Evolutionary conservation across 2,888 invertebrate genomes (phyloP).

Genomic region (Ectemnius lituratus): DNA sequence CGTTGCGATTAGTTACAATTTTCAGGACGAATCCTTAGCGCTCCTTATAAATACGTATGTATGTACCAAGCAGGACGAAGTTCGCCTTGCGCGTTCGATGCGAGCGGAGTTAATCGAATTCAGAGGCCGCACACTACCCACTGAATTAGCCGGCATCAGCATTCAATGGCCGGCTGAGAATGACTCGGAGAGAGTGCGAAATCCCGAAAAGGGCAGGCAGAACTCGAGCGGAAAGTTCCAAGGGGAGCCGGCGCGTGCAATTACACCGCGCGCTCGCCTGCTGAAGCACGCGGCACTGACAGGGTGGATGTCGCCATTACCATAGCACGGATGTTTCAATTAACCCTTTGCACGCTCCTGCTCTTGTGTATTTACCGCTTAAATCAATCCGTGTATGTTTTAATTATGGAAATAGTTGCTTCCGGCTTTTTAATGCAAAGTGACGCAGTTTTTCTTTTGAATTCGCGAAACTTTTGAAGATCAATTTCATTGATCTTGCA

Average conservation of each 20-base stretch:
- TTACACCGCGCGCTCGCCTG: background rate
- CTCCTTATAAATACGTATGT: no score
- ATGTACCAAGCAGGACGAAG: no score
- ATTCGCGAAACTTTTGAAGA: no score
- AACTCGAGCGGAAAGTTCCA: conserved; percentile 18
- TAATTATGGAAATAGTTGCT: no score
- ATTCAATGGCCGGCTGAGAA: conserved; percentile 34
- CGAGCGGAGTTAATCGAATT: conserved; percentile 17
- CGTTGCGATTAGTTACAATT: no score
- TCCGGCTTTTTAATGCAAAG: no score
- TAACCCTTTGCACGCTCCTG: background rate
- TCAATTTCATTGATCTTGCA: no score
- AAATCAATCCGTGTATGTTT: no score
- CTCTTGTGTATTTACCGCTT: background rate
- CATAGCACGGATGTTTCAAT: conserved; percentile 7
- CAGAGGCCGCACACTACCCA: conserved; percentile 20
- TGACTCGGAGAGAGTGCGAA: conserved; percentile 10
- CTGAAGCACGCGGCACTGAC: background rate
- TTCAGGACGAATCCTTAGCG: no score
- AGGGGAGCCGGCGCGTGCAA: background rate
- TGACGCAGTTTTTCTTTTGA: no score
- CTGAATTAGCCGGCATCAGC: conserved; percentile 45
- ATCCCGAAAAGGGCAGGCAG: conserved; percentile 16
- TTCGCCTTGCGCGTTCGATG: no score
- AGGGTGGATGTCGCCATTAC: background rate